Evolutionary conservation across 2,888 invertebrate species (phyloP).

Genomic region (Cryptus armator): DNA sequence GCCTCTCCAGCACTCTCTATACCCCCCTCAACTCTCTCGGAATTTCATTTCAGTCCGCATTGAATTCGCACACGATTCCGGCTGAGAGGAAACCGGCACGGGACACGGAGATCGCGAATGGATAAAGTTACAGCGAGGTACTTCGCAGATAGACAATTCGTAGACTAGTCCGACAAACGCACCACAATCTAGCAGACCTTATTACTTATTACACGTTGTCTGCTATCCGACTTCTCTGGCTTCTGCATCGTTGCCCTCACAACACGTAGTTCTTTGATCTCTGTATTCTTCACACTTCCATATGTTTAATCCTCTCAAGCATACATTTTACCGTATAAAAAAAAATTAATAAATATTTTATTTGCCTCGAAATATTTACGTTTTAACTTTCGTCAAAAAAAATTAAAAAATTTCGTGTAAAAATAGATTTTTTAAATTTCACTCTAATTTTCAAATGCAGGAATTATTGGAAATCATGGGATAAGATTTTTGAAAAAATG

Average conservation of each 20-base stretch:
- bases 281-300: too few species aligned
- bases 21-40: constrained; percentile 26
- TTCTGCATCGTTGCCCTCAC: background rate
- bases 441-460: too few species aligned
- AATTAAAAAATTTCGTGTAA: too few species aligned
- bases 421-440: too few species aligned
- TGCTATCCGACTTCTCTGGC: background rate
- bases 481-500: background rate
- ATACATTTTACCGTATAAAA: too few species aligned
- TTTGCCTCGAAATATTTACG: too few species aligned
- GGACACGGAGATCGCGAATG: constrained; percentile 28
- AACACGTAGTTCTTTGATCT: too few species aligned
- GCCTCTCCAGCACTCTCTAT: constrained; percentile 21
- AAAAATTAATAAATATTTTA: too few species aligned
- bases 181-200: constrained; percentile 33
- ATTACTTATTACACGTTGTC: constrained; percentile 24
- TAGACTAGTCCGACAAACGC: constrained; percentile 36
- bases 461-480: background rate
- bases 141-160: constrained; percentile 17
- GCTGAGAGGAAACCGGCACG: constrained; percentile 4
- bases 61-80: constrained; percentile 43
- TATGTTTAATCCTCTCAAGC: too few species aligned
- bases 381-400: too few species aligned
- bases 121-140: constrained; percentile 15
- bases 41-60: constrained; percentile 53